These are phyloP conservation scores for Phocides pigmalion DNA, from an alignment of 1,140 invertebrate genomes.

Conservation along the genomic window DNA sequence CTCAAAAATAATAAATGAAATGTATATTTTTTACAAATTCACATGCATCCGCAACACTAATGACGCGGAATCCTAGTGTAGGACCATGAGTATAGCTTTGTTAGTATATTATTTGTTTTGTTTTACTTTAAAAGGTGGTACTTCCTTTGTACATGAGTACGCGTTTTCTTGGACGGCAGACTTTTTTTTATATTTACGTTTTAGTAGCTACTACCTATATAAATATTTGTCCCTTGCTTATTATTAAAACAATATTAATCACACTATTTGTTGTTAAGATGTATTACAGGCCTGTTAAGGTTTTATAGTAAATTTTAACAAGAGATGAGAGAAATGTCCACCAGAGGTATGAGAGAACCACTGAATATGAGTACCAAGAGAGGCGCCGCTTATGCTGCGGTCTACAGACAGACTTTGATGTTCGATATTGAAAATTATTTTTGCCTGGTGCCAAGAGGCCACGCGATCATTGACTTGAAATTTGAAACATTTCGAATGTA, in stretches of 20 bases:
- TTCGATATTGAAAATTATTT: conserved; percentile 1
- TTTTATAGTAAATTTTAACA: neutral
- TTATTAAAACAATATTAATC: neutral
- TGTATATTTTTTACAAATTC: neutral
- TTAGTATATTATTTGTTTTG: too few relatives aligned
- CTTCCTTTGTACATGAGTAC: conserved; percentile 6
- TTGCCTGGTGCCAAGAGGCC: neutral
- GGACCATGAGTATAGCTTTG: too few relatives aligned
- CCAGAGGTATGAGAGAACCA: neutral
- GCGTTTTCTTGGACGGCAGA: conserved; percentile 12
- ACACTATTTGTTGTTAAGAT: neutral
- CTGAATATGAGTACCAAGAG: neutral
- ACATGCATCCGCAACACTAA: too few relatives aligned
- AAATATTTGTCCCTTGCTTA: conserved; percentile 4
- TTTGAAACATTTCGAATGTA: neutral
- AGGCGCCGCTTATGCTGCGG: neutral
- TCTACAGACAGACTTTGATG: neutral
- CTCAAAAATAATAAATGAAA: neutral
- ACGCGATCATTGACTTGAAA: neutral
- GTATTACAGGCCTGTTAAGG: neutral
- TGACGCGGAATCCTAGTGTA: too few relatives aligned
- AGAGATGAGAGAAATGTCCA: neutral
- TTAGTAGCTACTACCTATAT: neutral
- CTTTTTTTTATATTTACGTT: conserved; percentile 2
- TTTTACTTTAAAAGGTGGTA: neutral